Percentiles rank a stretch among this genome's conserved stretches.
Evolutionary conservation across 1,140 invertebrate genomes (phyloP).

Genomic region (Aphaenogaster floridana): DNA sequence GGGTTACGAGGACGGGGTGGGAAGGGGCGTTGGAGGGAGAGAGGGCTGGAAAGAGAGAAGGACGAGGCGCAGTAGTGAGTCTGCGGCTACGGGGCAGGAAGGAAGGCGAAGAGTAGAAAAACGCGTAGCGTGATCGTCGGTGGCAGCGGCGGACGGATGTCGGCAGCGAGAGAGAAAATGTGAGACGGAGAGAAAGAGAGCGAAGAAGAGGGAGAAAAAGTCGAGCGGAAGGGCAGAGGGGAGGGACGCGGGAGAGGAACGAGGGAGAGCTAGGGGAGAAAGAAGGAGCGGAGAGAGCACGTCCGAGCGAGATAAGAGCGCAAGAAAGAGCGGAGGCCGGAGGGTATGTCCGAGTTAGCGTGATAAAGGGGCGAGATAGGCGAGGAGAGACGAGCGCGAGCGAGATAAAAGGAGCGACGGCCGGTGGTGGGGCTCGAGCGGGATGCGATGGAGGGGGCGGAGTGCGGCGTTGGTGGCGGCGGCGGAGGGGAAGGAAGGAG

Average conservation of each 20-base stretch:
- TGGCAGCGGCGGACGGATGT: conserved; percentile 31
- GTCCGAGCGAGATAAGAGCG: conserved; percentile 37
- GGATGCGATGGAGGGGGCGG: conserved; percentile 9
- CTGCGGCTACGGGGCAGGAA: conserved; percentile 33
- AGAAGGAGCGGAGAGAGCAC: conserved; percentile 24
- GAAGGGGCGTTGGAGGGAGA: background rate
- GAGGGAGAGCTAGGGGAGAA: conserved; percentile 8
- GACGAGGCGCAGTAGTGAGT: conserved; percentile 36
- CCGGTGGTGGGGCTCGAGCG: conserved; percentile 9
- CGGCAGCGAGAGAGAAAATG: conserved; percentile 19
- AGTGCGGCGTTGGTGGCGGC: background rate
- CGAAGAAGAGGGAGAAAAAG: conserved; percentile 54
- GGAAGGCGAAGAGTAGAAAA: conserved; percentile 47
- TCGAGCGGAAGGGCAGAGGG: conserved; percentile 10
- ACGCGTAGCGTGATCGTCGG: conserved; percentile 20
- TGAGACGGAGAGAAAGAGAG: background rate
- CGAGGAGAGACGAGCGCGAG: conserved; percentile 64
- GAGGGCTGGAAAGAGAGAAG: conserved; percentile 45
- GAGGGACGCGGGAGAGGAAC: conserved; percentile 59
- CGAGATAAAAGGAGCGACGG: conserved; percentile 55
- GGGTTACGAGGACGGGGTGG: conserved; percentile 26
- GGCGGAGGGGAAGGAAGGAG: conserved; percentile 60
- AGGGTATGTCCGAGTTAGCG: conserved; percentile 28
- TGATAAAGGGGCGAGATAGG: conserved; percentile 54
- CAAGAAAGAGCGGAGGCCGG: conserved; percentile 3